These are phyloP conservation scores for Epirrhoe tristata DNA, from an alignment of 2,888 invertebrate species.

Conservation along the genomic window DNA sequence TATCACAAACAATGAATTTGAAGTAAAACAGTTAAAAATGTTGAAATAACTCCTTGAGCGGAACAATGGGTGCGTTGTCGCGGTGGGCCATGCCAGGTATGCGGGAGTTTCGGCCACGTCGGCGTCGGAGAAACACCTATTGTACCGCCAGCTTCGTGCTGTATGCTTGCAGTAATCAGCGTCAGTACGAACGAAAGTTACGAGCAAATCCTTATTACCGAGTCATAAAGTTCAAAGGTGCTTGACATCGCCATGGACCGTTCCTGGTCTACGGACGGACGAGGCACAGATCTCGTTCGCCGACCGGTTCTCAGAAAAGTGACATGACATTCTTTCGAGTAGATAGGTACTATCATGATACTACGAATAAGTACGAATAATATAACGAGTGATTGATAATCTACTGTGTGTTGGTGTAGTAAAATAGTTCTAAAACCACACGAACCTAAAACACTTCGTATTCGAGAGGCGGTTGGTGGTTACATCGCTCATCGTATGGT, in stretches of 20 bases:
- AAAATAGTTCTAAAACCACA: conserved; percentile 13
- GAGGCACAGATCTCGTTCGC: conserved; percentile 55
- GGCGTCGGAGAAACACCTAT: conserved; percentile 59
- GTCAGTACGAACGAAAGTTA: conserved; percentile 21
- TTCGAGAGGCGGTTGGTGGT: conserved; percentile 41
- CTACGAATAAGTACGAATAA: conserved; percentile 47
- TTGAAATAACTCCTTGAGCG: conserved; percentile 53
- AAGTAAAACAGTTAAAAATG: conserved; percentile 60
- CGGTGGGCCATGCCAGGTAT: conserved; percentile 57
- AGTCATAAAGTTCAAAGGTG: conserved; percentile 47
- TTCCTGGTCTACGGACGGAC: conserved; percentile 36
- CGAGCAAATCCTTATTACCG: conserved; percentile 36
- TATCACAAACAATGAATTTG: conserved; percentile 44
- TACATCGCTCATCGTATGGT: conserved; percentile 42
- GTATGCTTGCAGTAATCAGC: conserved; percentile 45
- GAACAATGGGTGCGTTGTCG: conserved; percentile 63
- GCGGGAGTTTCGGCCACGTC: conserved; percentile 59
- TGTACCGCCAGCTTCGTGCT: conserved; percentile 54
- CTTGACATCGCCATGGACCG: conserved; percentile 44
- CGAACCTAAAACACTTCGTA: conserved; percentile 10
- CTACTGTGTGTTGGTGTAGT: conserved; percentile 5
- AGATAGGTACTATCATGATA: conserved; percentile 41
- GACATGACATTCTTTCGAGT: conserved; percentile 67
- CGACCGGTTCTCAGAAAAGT: conserved; percentile 76
- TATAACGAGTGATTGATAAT: conserved; percentile 38